Base-by-base conservation (phyloP, 1,140 invertebrate genomes). In the Eriosoma lanigerum region DNA sequence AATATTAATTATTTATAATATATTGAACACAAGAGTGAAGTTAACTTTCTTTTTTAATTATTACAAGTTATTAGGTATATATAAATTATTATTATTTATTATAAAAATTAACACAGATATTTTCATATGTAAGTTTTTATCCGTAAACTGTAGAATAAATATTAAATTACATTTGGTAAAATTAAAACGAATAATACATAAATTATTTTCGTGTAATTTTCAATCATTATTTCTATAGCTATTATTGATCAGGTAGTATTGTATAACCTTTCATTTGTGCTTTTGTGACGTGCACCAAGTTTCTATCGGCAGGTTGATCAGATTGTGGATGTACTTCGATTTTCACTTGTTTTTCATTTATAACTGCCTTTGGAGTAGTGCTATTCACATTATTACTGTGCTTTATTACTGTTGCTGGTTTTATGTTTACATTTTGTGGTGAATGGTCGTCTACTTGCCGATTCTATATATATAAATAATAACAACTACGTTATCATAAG, bases 241-340 rank as follows among this genome's bases (percentile, higher is more conserved):
- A 6, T 58, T 13, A 60, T 60, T 29, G 4, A 6, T 5, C 24
- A 24, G n/a, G 5, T 60, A 13, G 4, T 64, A 64, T 38, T 32
- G 17, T 15, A 44, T 56, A 29, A 82, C 81, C 81, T 72, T 82
- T 82, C 81, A 82, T 82, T 24, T 82, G 81, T 44, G 81, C 80
- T 72, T 81, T 81, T 17, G 81, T 68, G 26, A 82, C 78, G 46
- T 82, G 73, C 75, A 78, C 73, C 56, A 80, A 54, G 50, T 80
- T 82, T 44, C 73, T 54, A 26, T 56, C 58, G 13, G 52, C 29
- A 19, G n/a, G 24, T 48, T 75, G 52, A 50, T 21, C 24, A 15
- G 46, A n/a, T 50, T 73, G 44, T 46, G 81, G 46, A 32, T 21
- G 54, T 32, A 60, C 38, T 38, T 48, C 26, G n/a, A 48, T 46